Evolutionary conservation across 2,797 vertebrate genomes (phyloP).

Genomic region (Chaetodon trifasciatus): DNA sequence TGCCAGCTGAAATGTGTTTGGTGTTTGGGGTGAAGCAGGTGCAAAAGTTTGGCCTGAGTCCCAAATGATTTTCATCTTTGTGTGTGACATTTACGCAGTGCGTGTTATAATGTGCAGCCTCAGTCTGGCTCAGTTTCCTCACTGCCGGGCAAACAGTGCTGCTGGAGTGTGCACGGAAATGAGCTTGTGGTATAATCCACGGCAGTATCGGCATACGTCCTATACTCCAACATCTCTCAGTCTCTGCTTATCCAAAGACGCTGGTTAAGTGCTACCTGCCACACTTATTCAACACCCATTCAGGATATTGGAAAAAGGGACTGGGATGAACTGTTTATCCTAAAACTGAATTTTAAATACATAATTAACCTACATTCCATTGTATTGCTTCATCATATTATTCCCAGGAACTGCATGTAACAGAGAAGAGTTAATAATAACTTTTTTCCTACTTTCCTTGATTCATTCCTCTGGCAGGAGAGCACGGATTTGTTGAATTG

Average conservation of each 20-base stretch:
- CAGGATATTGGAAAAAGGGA: slow-evolving; percentile 40
- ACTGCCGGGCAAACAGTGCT: slow-evolving; percentile 49
- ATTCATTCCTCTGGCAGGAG: slow-evolving; percentile 31
- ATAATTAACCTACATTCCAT: slow-evolving; percentile 69
- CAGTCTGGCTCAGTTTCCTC: slow-evolving; percentile 54
- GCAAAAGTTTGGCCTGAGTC: slow-evolving; percentile 59
- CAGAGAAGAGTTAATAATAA: slow-evolving; percentile 43
- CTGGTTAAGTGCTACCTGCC: slow-evolving; percentile 52
- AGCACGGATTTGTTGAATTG: slow-evolving; percentile 55
- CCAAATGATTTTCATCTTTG: slow-evolving; percentile 63
- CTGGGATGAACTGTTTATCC: slow-evolving; percentile 51
- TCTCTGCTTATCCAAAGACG: slow-evolving; percentile 54
- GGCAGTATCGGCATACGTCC: slow-evolving; percentile 46
- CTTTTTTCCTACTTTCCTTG: slow-evolving; percentile 33
- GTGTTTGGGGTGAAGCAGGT: slow-evolving; percentile 55
- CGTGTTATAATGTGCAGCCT: slow-evolving; percentile 51
- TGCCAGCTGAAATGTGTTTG: slow-evolving; percentile 43
- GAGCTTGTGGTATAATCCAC: slow-evolving; percentile 67
- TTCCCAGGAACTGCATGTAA: slow-evolving; percentile 50
- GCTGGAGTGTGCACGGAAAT: slow-evolving; percentile 64
- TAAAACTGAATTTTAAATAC: slow-evolving; percentile 67
- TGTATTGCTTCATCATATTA: slow-evolving; percentile 46
- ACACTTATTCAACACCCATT: slow-evolving; percentile 57
- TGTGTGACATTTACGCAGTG: slow-evolving; percentile 59
- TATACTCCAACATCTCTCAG: slow-evolving; percentile 53